phyloP scores from a whole-genome alignment of 2,888 invertebrate species.

The Steromphala cineraria region DNA sequence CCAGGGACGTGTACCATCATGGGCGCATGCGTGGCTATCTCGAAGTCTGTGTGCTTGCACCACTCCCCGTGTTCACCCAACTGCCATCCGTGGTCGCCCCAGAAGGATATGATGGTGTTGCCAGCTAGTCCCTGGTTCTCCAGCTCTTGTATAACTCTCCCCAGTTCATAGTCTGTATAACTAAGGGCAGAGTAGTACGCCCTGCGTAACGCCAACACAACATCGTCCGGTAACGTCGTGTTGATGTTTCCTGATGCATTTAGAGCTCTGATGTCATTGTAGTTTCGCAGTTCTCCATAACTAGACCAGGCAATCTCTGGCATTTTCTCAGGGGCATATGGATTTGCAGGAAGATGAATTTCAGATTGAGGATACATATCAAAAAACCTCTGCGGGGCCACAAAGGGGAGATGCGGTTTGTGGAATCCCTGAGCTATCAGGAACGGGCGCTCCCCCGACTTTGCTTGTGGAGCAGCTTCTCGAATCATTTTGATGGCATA shows the following conservation, averaged over 20 bases:
- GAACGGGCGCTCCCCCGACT: slow-evolving; percentile 77
- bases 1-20: slow-evolving; percentile 53
- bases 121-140: slow-evolving; percentile 35
- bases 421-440: slow-evolving; percentile 51
- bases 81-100: slow-evolving; percentile 51
- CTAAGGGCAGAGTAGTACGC: slow-evolving; percentile 46
- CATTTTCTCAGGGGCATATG: slow-evolving; percentile 52
- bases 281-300: slow-evolving; percentile 46
- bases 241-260: slow-evolving; percentile 36
- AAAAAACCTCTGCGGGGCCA: slow-evolving; percentile 40
- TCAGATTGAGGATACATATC: slow-evolving; percentile 62
- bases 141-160: slow-evolving; percentile 42
- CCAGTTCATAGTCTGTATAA: slow-evolving; percentile 46
- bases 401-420: slow-evolving; percentile 50
- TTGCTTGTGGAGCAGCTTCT: slow-evolving; percentile 81
- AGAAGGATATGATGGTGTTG: slow-evolving; percentile 46
- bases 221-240: slow-evolving; percentile 33
- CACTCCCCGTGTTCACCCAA: slow-evolving; percentile 50
- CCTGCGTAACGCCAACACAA: slow-evolving; percentile 36
- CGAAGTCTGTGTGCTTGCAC: slow-evolving; percentile 58
- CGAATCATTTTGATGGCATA: slow-evolving; percentile 82
- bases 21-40: slow-evolving; percentile 56
- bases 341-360: slow-evolving; percentile 45
- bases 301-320: slow-evolving; percentile 52
- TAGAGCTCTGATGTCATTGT: slow-evolving; percentile 38